Evolutionary conservation across 2,888 invertebrate genomes (phyloP), one percentile per base, ranked within the genome.

Genomic region (Macrophya annulata): DNA sequence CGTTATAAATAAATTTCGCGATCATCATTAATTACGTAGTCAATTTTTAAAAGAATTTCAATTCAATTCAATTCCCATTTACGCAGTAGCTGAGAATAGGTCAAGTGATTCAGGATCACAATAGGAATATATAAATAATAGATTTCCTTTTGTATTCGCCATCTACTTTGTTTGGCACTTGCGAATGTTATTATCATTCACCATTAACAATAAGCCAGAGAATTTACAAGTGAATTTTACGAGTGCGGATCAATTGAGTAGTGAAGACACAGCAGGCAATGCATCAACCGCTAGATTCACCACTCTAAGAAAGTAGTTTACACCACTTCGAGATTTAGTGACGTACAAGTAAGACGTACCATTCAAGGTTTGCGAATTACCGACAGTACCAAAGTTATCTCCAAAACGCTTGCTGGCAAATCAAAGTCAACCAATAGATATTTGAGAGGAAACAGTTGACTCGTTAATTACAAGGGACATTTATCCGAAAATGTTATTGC

Each of bases 121-220:
- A 74, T 74, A 21, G 45, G 5, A 74, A 45, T 45, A 45, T 45
- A 45, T 45, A 45, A 74, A 74, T 45, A 21, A 25, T 45, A 74
- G 45, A 45, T 21, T 17, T 25, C 25, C 25, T 25, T 21, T 62
- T 74, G 25, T 74, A 45, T 74, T 74, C 45, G 12, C 45, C 31
- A 31, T 74, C 74, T 8, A 45, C 21, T 74, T 74, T 74, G 43
- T 74, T 45, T 74, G 45, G 74, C 74, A 74, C 12, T 45, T 45
- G 45, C 45, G 25, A 74, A 74, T 45, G 15, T 45, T 43, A 45
- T 74, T n/a, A 45, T 31, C n/a, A 45, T 45, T 74, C 21, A 74
- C 15, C 17, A n/a, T 68, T 25, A 62, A 31, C 62, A 37, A 10
- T 37, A 45, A 45, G 74, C 25, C n/a, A 45, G 74, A 45, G 21